Base-by-base conservation (phyloP, 2,888 invertebrate genomes). In the Philhelius pedissequus region DNA sequence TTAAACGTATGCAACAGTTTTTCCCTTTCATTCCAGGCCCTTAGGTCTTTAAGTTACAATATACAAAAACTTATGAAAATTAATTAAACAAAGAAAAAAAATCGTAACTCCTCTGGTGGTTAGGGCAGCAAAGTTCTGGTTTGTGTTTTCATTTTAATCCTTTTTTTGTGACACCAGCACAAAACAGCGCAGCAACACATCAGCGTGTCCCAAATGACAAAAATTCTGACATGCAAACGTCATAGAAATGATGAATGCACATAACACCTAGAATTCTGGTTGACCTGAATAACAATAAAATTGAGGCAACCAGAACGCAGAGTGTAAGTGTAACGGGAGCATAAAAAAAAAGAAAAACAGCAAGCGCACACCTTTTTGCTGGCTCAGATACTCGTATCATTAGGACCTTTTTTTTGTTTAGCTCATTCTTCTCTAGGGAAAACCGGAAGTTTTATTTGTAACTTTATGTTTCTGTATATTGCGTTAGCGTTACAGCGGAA, bases 211-310 rank as follows among this genome's bases (percentile, higher is more conserved):
- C 68, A 74, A 62, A 64, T 69, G 74, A 54, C 69, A 74, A 25
- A 74, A 62, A 69, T 62, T 68, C 48, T 80, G 75, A 50, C 75
- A 66, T 32, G 64, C 74, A 20, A 75, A 75, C 70, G 66, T 25
- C 56, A 71, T 43, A 70, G 80, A 82, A 82, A 68, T 82, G 71
- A 82, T 77, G 82, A 82, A 77, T 82, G 71, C 68, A 64, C 27
- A 20, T 48, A 48, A 43, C 64, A 27, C 71, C 76, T 68, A 56
- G 32, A 71, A 54, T 38, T 35, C 32, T 15, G 54, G 76, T 54
- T 68, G 71, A 77, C 82, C 77, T 71, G 66, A 18, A 77, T 77
- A 62, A 60, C 45, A 66, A 69, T 62, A 62, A 30, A 62, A 60
- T 45, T 40, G 35, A 38, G 40, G 50, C 27, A 82, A 82, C 60